A percentile compares a stretch with the other conserved stretches of the same genome.
Evolutionary conservation across 2,797 vertebrate genomes (phyloP).

Genomic region (Sebastolobus alascanus): DNA sequence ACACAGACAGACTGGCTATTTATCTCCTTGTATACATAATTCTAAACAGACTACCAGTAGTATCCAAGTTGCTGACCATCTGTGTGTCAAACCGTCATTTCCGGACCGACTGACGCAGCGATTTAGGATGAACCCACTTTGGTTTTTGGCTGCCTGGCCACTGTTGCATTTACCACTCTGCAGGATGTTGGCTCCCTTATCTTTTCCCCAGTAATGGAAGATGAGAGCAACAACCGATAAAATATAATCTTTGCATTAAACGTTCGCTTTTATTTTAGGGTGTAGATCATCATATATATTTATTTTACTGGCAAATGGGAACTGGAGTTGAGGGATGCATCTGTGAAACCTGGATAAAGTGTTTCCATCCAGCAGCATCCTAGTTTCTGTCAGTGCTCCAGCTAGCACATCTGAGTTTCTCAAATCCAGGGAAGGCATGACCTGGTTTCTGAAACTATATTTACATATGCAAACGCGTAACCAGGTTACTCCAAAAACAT

Average conservation of each 20-base stretch:
- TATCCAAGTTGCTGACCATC: neutral
- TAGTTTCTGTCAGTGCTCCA: neutral
- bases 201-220: constrained; percentile 6
- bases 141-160: constrained; percentile 13
- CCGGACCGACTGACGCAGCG: neutral
- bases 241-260: neutral
- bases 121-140: neutral
- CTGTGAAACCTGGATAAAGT: neutral
- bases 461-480: neutral
- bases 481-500: neutral
- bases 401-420: neutral
- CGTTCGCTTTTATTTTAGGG: constrained; percentile 5
- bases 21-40: neutral
- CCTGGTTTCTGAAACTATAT: neutral
- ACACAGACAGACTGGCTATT: neutral
- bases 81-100: neutral
- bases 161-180: constrained; percentile 9
- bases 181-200: constrained; percentile 8
- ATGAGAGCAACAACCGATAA: constrained; percentile 1
- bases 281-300: neutral
- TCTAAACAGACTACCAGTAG: neutral
- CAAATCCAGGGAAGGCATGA: neutral
- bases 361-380: neutral
- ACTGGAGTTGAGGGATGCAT: neutral
- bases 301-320: neutral